Percentiles rank a stretch among this genome's conserved stretches.
Conservation (phyloP, 2,888 invertebrate genomes). For the Agrilus cyanescens region DNA sequence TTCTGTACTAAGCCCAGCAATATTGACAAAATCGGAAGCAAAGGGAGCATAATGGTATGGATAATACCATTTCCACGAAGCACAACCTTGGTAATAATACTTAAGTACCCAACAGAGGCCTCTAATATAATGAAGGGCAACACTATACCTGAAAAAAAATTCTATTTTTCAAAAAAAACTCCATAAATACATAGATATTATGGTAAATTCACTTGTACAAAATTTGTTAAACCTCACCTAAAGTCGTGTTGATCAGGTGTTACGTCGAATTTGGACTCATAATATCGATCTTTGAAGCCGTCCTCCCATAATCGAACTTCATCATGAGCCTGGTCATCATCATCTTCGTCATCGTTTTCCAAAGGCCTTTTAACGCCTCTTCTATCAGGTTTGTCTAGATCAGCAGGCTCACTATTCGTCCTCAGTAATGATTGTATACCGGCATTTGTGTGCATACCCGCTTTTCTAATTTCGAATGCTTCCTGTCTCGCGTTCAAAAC, state of each 20-base stretch:
- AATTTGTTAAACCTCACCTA: constrained; percentile 38
- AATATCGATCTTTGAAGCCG: constrained; percentile 97
- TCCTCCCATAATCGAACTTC: constrained; percentile 91
- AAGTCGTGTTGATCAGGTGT: constrained; percentile 65
- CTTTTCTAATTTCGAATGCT: constrained; percentile 57
- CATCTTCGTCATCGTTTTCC: constrained; percentile 39
- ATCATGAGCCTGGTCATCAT: constrained; percentile 71
- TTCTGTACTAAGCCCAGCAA: constrained; percentile 70
- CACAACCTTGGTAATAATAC: constrained; percentile 99
- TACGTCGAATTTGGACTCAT: constrained; percentile 88
- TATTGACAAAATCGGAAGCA: constrained; percentile 94
- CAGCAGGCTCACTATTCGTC: constrained; percentile 19
- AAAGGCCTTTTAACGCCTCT: constrained; percentile 42
- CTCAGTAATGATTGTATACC: constrained; percentile 19
- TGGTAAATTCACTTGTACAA: background rate
- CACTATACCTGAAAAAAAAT: constrained; percentile 55
- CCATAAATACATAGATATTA: background rate
- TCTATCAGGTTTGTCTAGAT: constrained; percentile 40
- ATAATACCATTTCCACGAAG: constrained; percentile 99
- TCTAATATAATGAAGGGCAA: constrained; percentile 87
- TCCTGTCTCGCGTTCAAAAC: constrained; percentile 64
- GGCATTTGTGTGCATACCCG: constrained; percentile 42
- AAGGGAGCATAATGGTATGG: constrained; percentile 99
- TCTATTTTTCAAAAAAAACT: background rate
- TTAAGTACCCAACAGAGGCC: constrained; percentile 97